Percentiles rank a stretch among this genome's conserved stretches.
phyloP scores from a whole-genome alignment of 2,888 invertebrate genomes.

The Notodonta ziczac region DNA sequence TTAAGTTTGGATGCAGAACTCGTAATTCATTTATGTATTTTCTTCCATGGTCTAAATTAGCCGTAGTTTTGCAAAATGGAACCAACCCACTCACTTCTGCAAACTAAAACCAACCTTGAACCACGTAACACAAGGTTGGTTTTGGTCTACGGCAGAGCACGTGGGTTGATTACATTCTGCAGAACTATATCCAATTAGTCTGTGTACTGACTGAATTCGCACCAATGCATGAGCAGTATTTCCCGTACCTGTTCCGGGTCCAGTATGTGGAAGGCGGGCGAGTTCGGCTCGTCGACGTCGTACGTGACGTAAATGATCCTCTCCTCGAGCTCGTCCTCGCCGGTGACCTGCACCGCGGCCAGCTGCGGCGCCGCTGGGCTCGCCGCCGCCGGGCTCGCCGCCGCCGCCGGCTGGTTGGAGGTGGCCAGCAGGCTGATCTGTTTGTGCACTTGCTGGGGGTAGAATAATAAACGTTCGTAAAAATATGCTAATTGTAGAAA shows the following conservation, averaged over 20 bases:
- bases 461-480: background rate
- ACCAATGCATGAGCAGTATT: background rate
- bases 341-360: constrained; percentile 22
- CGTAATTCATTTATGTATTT: too few relatives aligned
- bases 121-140: too few relatives aligned
- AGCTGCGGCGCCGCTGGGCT: constrained; percentile 13
- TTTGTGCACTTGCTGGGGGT: constrained; percentile 60
- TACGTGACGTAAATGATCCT: constrained; percentile 77
- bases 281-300: constrained; percentile 57
- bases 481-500: too few relatives aligned
- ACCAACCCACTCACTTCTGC: too few relatives aligned
- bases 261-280: constrained; percentile 60
- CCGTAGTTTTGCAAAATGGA: too few relatives aligned
- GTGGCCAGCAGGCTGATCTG: constrained; percentile 66
- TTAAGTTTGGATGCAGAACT: too few relatives aligned
- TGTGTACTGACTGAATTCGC: too few relatives aligned
- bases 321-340: constrained; percentile 49
- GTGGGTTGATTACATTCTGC: too few relatives aligned
- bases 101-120: too few relatives aligned
- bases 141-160: too few relatives aligned
- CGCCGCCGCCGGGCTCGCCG: constrained; percentile 1
- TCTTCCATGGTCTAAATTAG: too few relatives aligned
- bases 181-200: too few relatives aligned
- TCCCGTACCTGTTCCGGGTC: constrained; percentile 58
- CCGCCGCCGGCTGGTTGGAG: constrained; percentile 27